Evolutionary conservation across 2,113 vertebrate species (phyloP).

Genomic region (Callocephalon fimbriatum): DNA sequence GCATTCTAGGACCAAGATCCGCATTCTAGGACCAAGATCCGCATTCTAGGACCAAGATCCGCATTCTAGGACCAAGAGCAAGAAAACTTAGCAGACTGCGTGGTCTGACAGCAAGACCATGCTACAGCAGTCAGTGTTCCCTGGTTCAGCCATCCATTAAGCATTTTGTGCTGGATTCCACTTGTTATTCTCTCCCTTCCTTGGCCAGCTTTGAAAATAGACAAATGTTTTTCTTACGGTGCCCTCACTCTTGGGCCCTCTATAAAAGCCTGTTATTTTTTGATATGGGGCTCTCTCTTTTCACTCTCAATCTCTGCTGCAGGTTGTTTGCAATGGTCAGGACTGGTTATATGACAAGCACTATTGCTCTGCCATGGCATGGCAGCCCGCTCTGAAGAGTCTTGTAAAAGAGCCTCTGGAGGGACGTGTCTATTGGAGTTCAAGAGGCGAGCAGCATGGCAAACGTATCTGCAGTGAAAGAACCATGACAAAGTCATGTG

Average conservation of each 20-base stretch:
- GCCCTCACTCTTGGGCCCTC: not conserved
- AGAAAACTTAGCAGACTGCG: not conserved
- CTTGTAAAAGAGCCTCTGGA: not conserved
- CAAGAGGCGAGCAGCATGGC: not conserved
- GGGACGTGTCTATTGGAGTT: rapidly evolving
- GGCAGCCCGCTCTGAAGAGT: not conserved
- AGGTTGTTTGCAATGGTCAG: not conserved
- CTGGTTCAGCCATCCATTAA: not conserved
- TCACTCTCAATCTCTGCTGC: not conserved
- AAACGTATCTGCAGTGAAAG: not conserved
- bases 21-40: too few species aligned
- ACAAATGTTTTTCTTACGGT: not conserved
- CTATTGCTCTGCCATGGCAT: rapidly evolving
- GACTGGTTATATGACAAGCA: not conserved
- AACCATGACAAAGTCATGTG: not conserved
- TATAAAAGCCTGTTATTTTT: not conserved
- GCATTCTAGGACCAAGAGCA: too few species aligned
- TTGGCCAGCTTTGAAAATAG: not conserved
- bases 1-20: too few species aligned
- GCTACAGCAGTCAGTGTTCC: not conserved
- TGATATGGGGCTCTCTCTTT: not conserved
- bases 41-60: too few species aligned
- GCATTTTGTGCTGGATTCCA: not conserved
- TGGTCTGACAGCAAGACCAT: not conserved
- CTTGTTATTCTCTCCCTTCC: not conserved